Evolutionary conservation across 2,113 vertebrate genomes (phyloP), one percentile per base, ranked within the genome.

Genomic region (Cyprichromis sp.): DNA sequence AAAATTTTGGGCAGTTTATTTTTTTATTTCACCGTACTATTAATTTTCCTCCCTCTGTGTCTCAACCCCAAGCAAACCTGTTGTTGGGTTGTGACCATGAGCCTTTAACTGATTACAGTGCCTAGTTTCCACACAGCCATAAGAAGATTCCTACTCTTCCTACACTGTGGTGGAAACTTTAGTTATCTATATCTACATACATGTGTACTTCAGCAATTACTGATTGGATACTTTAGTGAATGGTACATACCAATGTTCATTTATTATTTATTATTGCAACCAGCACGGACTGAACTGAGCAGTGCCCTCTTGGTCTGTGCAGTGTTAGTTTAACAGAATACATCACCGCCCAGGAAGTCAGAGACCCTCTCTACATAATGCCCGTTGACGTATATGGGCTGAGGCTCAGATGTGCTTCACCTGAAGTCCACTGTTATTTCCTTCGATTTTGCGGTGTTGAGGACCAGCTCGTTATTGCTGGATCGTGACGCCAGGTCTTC

Each of bases 291-390:
- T 59, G 29, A 59, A 16, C 24, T 0, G 5, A 59, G 55, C 55
- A 1, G 50, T 53, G 50, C 50, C 19, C 19, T 53, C 50, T 53
- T 2, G 50, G 19, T n/a, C 9, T 53, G 50, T 53, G 50, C 17
- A 52, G 50, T 52, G 50, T 52, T 19, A 13, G 55, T 57, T 16
- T 57, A 29, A 1, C 55, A 59, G 13, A 3, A 59, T 29, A 5
- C 13, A 29, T 57, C 55, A 57, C 5, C 4, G 3, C 0, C 24
- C 55, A 26, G 8, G 47, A 59, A 59, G 55, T 59, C 55, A 59
- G 26, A 59, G 13, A 59, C 55, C 26, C 1, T 59, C 26, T 59
- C 1, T 29, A 0, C 13, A 16, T 16, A 59, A 59, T 59, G 55
- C 55, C 55, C 2, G 13, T 29, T 59, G 26, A 29, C 0, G 13